Evolutionary conservation across 1,140 invertebrate genomes (phyloP), one percentile per base, ranked within the genome.

Genomic region (Antheraea pernyi): DNA sequence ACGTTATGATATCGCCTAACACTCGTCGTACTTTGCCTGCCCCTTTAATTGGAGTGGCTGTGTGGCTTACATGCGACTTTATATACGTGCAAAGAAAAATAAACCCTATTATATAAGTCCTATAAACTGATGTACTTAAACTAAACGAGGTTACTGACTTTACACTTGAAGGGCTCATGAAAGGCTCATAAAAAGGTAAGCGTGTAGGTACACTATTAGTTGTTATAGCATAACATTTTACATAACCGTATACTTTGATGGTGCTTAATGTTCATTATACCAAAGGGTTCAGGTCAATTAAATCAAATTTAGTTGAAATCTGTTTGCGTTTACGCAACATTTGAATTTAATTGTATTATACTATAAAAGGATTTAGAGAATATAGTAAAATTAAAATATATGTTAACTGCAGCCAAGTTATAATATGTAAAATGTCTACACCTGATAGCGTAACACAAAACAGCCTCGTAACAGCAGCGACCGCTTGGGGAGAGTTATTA

Each of bases 41-140:
- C 46, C 46, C 46, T 53, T 53, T 53, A 53, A 53, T 53, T 53
- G 46, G 46, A 53, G 46, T 53, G 46, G 46, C 46, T 53, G 46
- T 13, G 46, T 53, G 11, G 46, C 46, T 13, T 48, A 11, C 46
- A 48, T 11, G 46, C 46, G 46, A 53, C 46, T 53, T 16, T 53
- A 53, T 11, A 13, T 6, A 53, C 46, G 46, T n/a, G 46, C 46
- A 53, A 53, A 16, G 46, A 53, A 53, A 53, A 16, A 53, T 53
- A 53, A 16, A 53, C 46, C 46, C 9, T 53, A 53, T 53, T 13
- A 53, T 11, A 13, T 16, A 53, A 53, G 7, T 1, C 1, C 46
- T 53, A 53, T 53, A 16, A 13, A 53, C 46, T 53, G 13, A 16
- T 53, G 16, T 53, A 53, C 11, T 53, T 53, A 53, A 53, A 16